phyloP scores from a whole-genome alignment of 2,797 vertebrate species.

The Peromyscus melanophrys region DNA sequence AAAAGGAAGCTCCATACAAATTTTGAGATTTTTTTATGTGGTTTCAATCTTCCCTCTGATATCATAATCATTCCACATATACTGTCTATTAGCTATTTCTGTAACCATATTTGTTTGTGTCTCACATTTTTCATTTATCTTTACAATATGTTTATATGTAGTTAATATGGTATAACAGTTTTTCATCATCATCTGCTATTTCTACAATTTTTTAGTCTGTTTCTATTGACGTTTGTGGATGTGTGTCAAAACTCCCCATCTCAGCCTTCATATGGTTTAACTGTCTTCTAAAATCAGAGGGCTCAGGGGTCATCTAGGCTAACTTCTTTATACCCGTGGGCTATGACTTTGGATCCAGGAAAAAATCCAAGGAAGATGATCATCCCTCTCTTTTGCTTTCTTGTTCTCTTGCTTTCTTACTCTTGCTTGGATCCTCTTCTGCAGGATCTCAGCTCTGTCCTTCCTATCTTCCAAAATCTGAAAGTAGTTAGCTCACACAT shows the following conservation, averaged over 20 bases:
- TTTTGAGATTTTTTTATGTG: neutral
- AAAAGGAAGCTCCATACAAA: neutral
- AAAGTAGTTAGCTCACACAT: slow-evolving; percentile 15
- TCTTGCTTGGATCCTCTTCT: neutral
- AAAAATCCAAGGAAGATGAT: neutral
- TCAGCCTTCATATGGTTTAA: neutral
- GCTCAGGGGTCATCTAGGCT: neutral
- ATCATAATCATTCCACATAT: neutral
- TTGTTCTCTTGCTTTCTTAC: neutral
- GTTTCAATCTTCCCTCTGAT: too few species aligned
- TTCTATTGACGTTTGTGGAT: neutral
- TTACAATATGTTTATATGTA: neutral
- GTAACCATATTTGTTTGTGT: neutral
- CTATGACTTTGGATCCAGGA: neutral
- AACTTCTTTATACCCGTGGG: neutral
- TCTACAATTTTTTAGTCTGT: neutral
- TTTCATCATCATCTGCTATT: neutral
- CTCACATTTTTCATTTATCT: neutral
- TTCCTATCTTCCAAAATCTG: neutral
- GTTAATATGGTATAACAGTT: neutral
- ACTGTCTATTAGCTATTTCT: neutral
- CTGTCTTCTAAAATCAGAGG: neutral
- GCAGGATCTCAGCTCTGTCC: neutral
- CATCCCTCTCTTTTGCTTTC: fast-evolving
- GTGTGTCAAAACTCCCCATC: neutral